These are phyloP conservation scores for Augochlora pura DNA, from an alignment of 1,140 invertebrate genomes.

Conservation along the genomic window DNA sequence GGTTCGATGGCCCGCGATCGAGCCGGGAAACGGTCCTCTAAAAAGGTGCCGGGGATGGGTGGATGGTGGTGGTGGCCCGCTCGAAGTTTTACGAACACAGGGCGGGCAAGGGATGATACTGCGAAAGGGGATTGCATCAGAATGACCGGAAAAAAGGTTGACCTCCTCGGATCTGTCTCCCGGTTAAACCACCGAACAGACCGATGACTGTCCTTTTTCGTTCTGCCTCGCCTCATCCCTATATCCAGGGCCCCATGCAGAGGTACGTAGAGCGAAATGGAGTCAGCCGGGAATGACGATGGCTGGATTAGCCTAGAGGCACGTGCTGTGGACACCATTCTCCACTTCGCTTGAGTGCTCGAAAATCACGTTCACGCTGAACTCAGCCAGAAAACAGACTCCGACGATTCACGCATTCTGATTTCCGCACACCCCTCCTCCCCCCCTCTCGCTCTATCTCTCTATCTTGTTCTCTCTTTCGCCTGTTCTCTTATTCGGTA, in stretches of 20 bases:
- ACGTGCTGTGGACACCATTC: constrained; percentile 74
- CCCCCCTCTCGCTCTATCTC: background rate
- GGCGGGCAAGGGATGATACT: background rate
- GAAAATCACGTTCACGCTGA: constrained; percentile 72
- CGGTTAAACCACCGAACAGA: constrained; percentile 44
- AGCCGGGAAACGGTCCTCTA: background rate
- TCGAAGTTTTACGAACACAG: background rate
- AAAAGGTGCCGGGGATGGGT: background rate
- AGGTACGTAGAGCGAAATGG: constrained; percentile 59
- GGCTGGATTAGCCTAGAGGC: constrained; percentile 72
- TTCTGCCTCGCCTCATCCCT: background rate
- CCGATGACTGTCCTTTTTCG: constrained; percentile 32
- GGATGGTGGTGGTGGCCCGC: no score
- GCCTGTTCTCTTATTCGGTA: no score
- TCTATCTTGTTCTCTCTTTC: no score
- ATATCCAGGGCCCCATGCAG: constrained; percentile 17
- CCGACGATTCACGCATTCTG: constrained; percentile 62
- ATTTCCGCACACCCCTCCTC: constrained; percentile 29
- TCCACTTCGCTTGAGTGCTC: constrained; percentile 75
- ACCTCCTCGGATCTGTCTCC: constrained; percentile 21
- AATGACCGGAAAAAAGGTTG: constrained; percentile 18
- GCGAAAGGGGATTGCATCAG: constrained; percentile 9
- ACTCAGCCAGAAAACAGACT: constrained; percentile 69
- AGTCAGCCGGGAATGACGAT: constrained; percentile 68
- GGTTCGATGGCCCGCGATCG: background rate